Evolutionary conservation across 2,797 vertebrate genomes (phyloP), one percentile per base, ranked within the genome.

Genomic region (Rhinichthys osculus): DNA sequence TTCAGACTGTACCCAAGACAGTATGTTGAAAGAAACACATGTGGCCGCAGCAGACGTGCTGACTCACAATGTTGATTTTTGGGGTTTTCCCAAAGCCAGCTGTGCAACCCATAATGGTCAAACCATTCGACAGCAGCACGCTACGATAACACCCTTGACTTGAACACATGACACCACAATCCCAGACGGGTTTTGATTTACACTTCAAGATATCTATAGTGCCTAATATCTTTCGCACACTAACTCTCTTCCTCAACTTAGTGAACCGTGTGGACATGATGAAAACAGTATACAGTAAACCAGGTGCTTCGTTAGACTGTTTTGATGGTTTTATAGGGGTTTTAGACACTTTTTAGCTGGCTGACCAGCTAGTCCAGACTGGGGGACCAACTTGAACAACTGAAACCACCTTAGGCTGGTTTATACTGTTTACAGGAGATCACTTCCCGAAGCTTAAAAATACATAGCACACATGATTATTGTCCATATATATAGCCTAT

Each of bases 51-150:
- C 44, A 85, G 72, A 82, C 82, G 19, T 50, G 50, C 67, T 77
- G 85, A 79, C 84, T 79, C 80, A 47, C 62, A 52, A 27, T 78
- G 74, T 64, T 83, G 62, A 81, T 78, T 85, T 30, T 73, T 52
- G 50, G 69, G 57, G 35, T 38, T 73, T 73, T 64, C 10, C 57
- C 7, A 82, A 81, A 83, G 33, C 78, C 85, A 67, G 78, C 86
- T 87, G 82, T 82, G 81, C 82, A 77, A 82, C 66, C 27, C 59
- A 80, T 83, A 52, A 62, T 5, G 19, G 69, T 81, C 42, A 47
- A 81, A 84, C 47, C 27, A 33, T 78, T 35, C 23, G 27, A 70
- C 76, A 21, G 52, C 85, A 83, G 83, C 57, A 81, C 13, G 52
- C 59, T 77, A 78, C 0, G 57, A 87, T 82, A 81, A 84, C 71